phyloP scores from a whole-genome alignment of 2,113 vertebrate genomes.

The Melanocharis versteri region DNA sequence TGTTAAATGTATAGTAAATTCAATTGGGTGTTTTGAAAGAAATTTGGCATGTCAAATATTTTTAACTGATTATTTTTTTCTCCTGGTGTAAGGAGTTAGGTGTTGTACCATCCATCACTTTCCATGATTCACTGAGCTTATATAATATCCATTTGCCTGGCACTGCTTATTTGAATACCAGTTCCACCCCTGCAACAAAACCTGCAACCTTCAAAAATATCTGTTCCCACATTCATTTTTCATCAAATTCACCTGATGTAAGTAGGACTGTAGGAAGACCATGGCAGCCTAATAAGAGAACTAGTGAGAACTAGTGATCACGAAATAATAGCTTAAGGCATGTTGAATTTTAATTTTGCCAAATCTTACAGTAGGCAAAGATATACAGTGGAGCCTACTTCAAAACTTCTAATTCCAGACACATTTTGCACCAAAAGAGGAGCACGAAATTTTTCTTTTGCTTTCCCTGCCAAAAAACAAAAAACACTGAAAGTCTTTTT shows the following conservation, averaged over 20 bases:
- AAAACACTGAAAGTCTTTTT: neutral
- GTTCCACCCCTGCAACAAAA: neutral
- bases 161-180: neutral
- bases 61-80: neutral
- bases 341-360: neutral
- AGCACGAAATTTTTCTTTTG: neutral
- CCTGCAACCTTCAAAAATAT: neutral
- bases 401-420: neutral
- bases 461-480: neutral
- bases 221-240: neutral
- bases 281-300: neutral
- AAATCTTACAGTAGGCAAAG: neutral
- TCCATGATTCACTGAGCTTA: slow-evolving; percentile 4
- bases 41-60: neutral
- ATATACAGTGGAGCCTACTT: neutral
- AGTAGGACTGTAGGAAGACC: neutral
- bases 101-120: neutral
- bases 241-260: neutral
- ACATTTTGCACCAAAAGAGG: neutral
- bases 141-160: neutral
- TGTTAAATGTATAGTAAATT: neutral
- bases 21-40: neutral
- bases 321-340: neutral
- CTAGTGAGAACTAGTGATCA: neutral
- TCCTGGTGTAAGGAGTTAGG: neutral